A percentile compares a stretch with the other conserved stretches of the same genome.
Conservation (phyloP, 2,888 invertebrate species). For the Plagodis pulveraria region DNA sequence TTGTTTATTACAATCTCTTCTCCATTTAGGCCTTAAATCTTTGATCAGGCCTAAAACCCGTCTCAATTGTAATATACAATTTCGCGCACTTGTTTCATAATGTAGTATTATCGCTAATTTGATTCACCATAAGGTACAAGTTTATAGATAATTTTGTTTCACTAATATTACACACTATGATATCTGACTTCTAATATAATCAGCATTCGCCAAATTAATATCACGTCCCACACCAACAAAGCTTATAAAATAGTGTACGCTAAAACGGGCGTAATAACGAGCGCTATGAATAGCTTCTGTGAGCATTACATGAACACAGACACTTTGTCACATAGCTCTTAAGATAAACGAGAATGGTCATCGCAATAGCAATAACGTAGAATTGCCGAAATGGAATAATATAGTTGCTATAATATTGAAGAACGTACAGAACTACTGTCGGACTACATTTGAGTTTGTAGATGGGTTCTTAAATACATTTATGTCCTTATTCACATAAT, state of each 20-base stretch:
- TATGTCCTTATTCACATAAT: background rate
- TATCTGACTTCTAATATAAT: background rate
- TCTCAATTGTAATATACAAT: no score
- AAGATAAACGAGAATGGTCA: slow-evolving; percentile 35
- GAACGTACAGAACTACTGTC: background rate
- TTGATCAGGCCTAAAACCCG: no score
- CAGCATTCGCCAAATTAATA: background rate
- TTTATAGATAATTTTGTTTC: no score
- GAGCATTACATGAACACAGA: slow-evolving; percentile 45
- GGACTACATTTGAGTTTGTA: slow-evolving; percentile 1
- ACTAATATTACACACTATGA: no score
- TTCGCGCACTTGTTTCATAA: no score
- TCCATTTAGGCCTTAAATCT: no score
- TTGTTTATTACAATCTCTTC: no score
- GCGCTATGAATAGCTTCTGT: slow-evolving; percentile 32
- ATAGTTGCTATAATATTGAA: slow-evolving; percentile 17
- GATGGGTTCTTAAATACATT: background rate
- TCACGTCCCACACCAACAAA: slow-evolving; percentile 34
- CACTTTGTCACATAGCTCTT: slow-evolving; percentile 33
- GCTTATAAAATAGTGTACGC: slow-evolving; percentile 57
- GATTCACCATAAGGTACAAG: no score
- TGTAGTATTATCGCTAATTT: no score
- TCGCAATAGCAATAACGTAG: slow-evolving; percentile 18
- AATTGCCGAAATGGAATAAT: slow-evolving; percentile 17
- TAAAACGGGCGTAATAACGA: slow-evolving; percentile 50